Evolutionary conservation across 2,113 vertebrate species (phyloP), one percentile per base, ranked within the genome.

Genomic region (Anarrhichthys ocellatus): DNA sequence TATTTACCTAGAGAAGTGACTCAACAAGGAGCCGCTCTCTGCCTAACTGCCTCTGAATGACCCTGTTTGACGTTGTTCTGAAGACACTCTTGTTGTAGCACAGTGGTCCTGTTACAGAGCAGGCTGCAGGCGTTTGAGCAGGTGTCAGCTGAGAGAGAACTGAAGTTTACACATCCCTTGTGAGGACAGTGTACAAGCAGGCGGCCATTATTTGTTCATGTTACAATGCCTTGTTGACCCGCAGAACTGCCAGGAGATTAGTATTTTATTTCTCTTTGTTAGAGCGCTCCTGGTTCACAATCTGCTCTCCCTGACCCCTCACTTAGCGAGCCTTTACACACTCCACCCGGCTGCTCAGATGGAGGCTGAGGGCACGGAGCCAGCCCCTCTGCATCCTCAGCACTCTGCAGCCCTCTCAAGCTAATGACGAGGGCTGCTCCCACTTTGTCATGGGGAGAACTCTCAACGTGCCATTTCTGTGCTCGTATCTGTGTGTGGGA

Each of bases 21-120:
- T 83, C 54, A 84, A 84, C 83, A 92, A 92, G 91, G 82, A 82
- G 80, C 65, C 24, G 82, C 81, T 85, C 85, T 90, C 86, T 85
- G 83, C 85, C 73, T 66, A 87, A 81, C 81, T 81, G 80, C 48
- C 54, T 85, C 90, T 88, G 87, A 92, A 82, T 91, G 84, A 90
- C 81, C 63, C 72, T 76, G 88, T 79, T 82, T 88, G 91, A 82
- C 68, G 63, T 80, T 20, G 63, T 54, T 83, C 75, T 84, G 81
- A 78, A 83, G 80, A 78, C 85, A 83, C 66, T 86, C 32, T 5
- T 69, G 65, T 77, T 72, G 64, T 65, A 70, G 40, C 32, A 58
- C 62, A 27, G 66, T 36, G 36, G 62, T 56, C 59, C 63, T 46
- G 58, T 66, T 54, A 69, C 84, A 82, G 87, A 87, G 70, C 74